Evolutionary conservation across 2,888 invertebrate species (phyloP), one percentile per base, ranked within the genome.

Genomic region (Chymomyza fuscimana): DNA sequence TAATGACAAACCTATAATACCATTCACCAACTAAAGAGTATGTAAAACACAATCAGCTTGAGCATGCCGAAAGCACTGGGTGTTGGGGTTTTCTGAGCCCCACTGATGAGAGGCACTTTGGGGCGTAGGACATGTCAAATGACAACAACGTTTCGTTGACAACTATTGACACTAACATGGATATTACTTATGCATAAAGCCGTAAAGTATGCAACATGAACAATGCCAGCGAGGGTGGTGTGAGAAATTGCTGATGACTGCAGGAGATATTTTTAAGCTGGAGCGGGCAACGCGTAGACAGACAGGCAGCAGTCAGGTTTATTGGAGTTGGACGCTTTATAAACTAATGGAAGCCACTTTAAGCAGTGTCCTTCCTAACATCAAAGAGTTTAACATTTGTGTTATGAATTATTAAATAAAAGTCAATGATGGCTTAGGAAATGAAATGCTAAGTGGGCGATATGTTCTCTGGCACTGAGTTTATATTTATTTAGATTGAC

Each of bases 131-230:
- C 78, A 54, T 86, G 82, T 86, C 82, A 86, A 75, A 54, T 82
- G 82, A 82, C 82, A 82, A 75, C 86, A 76, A 69, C 75, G 75
- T 76, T 76, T 74, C 81, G 79, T 79, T 86, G 82, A 82, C 82
- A 82, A 83, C 86, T 83, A 82, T 82, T 82, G 82, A 86, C 86
- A 86, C 83, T 86, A 81, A 82, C 86, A 86, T 82, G 83, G 40
- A 85, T 82, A 85, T 81, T 81, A 81, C 85, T 81, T 81, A 81
- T 81, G 81, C 81, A 85, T 85, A 81, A 82, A 72, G 85, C 69
- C 72, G 60, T 74, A 72, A 71, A 75, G 67, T 70, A 70, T 67
- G 63, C 66, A 52, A 52, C 61, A 56, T 56, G 62, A 64, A 58
- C 25, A 25, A 29, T 19, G 54, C 22, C 16, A 58, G 58, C 58